Evolutionary conservation across 2,888 invertebrate species (phyloP).

Genomic region (Netelia inedita): DNA sequence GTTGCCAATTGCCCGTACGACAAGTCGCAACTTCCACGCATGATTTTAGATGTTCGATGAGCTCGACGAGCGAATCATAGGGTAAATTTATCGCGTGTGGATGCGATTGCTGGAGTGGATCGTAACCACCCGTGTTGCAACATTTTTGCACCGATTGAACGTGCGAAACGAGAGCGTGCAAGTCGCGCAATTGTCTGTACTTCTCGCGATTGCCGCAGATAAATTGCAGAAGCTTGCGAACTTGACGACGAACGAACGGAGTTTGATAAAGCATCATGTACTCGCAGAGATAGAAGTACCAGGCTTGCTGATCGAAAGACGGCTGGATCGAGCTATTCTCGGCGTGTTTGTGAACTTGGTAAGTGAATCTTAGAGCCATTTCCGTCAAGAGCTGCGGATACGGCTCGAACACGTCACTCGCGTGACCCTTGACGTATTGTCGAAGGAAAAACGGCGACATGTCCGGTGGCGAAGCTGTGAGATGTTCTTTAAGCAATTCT

Average conservation of each 20-base stretch:
- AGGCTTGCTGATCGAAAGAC: conserved; percentile 86
- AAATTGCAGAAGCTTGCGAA: conserved; percentile 95
- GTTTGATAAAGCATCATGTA: conserved; percentile 98
- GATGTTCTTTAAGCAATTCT: conserved; percentile 92
- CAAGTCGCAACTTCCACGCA: conserved; percentile 97
- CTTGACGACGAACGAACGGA: conserved; percentile 95
- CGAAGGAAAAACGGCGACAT: conserved; percentile 98
- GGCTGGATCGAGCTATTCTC: conserved; percentile 80
- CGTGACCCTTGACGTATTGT: conserved; percentile 96
- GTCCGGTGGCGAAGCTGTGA: conserved; percentile 94
- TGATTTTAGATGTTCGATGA: conserved; percentile 97
- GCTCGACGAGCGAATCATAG: conserved; percentile 96
- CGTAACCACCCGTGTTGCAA: conserved; percentile 87
- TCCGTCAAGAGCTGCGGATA: conserved; percentile 98
- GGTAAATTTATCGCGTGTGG: conserved; percentile 88
- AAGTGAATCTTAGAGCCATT: conserved; percentile 96
- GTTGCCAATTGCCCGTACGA: conserved; percentile 98
- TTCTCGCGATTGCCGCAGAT: conserved; percentile 98
- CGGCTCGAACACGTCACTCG: conserved; percentile 96
- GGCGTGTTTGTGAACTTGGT: conserved; percentile 94
- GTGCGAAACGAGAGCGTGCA: conserved; percentile 96
- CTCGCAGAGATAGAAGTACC: conserved; percentile 95
- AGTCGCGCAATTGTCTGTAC: conserved; percentile 96
- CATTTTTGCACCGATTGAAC: conserved; percentile 88
- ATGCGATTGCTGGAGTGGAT: conserved; percentile 82